These are phyloP conservation scores for Drosophila macrospina DNA, from an alignment of 2,888 invertebrate genomes.

Conservation along the genomic window DNA sequence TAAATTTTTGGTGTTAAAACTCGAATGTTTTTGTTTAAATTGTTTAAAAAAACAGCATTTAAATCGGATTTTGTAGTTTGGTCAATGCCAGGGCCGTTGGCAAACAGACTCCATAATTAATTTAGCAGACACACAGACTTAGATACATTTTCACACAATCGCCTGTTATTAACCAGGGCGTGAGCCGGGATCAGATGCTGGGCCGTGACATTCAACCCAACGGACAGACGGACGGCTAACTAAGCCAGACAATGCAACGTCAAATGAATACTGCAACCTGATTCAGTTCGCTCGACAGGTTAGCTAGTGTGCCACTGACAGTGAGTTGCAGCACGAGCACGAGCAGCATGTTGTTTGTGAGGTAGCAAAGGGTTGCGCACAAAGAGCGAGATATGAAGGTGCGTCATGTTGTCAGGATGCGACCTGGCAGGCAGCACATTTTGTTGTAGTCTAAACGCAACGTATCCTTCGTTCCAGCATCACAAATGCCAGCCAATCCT, in stretches of 20 bases:
- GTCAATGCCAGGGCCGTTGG: conserved; percentile 27
- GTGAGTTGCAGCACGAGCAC: conserved; percentile 29
- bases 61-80: conserved; percentile 43
- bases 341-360: conserved; percentile 6
- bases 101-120: conserved; percentile 53
- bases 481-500: conserved; percentile 11
- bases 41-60: conserved; percentile 24
- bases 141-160: conserved; percentile 39
- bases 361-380: neutral
- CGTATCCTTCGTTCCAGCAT: conserved; percentile 14
- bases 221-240: conserved; percentile 45
- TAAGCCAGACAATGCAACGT: conserved; percentile 41
- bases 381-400: conserved; percentile 23
- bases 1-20: neutral
- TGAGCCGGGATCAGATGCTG: neutral
- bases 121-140: conserved; percentile 15
- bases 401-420: conserved; percentile 22
- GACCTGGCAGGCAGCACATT: conserved; percentile 33
- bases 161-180: conserved; percentile 45
- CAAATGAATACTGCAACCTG: conserved; percentile 42
- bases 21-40: neutral
- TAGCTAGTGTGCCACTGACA: conserved; percentile 38
- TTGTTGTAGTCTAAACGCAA: conserved; percentile 19
- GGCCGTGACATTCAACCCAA: conserved; percentile 11
- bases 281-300: conserved; percentile 28